phyloP scores from a whole-genome alignment of 2,888 invertebrate genomes.

The Scrobipalpa atriplicella region DNA sequence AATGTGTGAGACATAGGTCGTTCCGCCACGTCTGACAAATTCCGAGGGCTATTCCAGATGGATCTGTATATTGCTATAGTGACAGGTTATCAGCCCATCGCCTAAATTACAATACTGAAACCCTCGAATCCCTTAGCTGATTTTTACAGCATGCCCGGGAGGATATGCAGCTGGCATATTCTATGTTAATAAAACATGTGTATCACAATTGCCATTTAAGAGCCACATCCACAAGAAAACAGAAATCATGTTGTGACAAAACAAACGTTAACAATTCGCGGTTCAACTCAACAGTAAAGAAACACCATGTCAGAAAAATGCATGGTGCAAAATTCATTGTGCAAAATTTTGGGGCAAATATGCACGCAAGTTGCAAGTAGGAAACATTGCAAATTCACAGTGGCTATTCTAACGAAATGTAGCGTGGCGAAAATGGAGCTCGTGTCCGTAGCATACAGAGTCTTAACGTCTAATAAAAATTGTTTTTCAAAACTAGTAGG shows the following conservation, averaged over 20 bases:
- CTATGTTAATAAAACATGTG: too few relatives aligned
- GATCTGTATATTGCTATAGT: too few relatives aligned
- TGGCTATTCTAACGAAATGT: constrained; percentile 19
- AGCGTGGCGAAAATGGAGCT: constrained; percentile 12
- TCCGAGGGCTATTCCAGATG: too few relatives aligned
- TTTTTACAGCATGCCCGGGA: too few relatives aligned
- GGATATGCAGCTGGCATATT: too few relatives aligned
- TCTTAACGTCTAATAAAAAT: background rate
- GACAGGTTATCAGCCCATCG: too few relatives aligned
- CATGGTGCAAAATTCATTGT: constrained; percentile 13
- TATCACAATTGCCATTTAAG: background rate
- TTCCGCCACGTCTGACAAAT: too few relatives aligned
- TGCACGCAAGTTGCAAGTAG: constrained; percentile 17
- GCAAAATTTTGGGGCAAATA: constrained; percentile 10
- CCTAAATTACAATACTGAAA: too few relatives aligned
- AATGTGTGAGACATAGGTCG: too few relatives aligned
- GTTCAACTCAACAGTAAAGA: constrained; percentile 1
- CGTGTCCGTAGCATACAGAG: background rate
- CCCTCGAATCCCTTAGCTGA: too few relatives aligned
- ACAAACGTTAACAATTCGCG: background rate
- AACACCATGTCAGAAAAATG: constrained; percentile 9
- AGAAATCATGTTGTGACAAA: background rate
- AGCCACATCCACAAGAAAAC: background rate
- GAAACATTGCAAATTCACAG: constrained; percentile 16
- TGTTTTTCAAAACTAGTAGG: too few relatives aligned